Evolutionary conservation across 2,797 vertebrate species (phyloP).

Genomic region (Parauchenoglanis punctatus): DNA sequence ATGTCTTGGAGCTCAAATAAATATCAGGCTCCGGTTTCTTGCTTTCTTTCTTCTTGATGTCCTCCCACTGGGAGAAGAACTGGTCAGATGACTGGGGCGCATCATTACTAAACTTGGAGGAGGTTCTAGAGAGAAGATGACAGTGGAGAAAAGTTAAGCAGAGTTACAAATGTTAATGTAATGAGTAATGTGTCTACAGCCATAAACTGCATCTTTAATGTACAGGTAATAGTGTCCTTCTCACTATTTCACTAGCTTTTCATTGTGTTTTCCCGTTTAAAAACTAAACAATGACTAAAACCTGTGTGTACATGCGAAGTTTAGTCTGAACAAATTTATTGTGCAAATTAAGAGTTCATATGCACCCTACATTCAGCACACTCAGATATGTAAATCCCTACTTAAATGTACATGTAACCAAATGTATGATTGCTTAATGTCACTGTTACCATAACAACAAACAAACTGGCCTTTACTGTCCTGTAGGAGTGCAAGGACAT

Average conservation of each 20-base stretch:
- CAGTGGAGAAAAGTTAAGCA: neutral
- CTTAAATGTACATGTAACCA: neutral
- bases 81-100: conserved; percentile 72
- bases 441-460: neutral
- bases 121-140: conserved; percentile 50
- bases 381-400: neutral
- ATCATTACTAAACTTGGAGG: conserved; percentile 78
- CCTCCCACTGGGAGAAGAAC: conserved; percentile 82
- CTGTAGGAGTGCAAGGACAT: neutral
- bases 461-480: neutral
- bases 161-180: neutral
- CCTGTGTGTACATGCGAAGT: neutral
- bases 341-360: neutral
- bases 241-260: no score
- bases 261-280: neutral
- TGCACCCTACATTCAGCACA: neutral
- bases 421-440: neutral
- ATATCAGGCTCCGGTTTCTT: conserved; percentile 76
- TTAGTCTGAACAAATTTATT: neutral
- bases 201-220: neutral
- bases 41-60: conserved; percentile 82
- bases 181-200: neutral
- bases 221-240: neutral
- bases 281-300: neutral
- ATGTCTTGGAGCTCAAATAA: conserved; percentile 70